These are phyloP conservation scores for Podarcis cretensis DNA, from an alignment of 2,113 vertebrate genomes.

Conservation along the genomic window DNA sequence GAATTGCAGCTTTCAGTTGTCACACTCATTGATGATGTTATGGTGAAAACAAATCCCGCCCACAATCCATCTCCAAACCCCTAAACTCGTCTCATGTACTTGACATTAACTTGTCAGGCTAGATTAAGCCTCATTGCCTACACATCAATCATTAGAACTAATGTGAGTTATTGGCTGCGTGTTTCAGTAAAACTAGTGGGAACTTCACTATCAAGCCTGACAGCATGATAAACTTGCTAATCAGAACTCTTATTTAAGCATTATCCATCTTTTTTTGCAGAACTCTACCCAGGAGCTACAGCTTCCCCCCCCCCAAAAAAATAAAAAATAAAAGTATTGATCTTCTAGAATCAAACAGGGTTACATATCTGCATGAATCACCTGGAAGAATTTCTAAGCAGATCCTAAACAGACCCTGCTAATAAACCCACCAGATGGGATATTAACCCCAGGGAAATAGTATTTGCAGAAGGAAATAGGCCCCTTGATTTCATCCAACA, in stretches of 20 bases:
- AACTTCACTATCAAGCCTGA: not conserved
- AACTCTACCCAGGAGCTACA: not conserved
- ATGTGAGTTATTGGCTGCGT: not conserved
- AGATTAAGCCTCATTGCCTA: not conserved
- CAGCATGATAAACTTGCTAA: not conserved
- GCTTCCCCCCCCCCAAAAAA: too few species aligned
- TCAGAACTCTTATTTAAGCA: not conserved
- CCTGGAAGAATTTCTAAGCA: not conserved
- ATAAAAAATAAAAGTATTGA: not conserved
- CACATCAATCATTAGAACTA: not conserved
- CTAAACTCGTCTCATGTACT: not conserved
- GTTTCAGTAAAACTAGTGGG: not conserved
- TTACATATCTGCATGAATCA: not conserved
- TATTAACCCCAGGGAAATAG: not conserved
- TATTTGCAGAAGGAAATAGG: not conserved
- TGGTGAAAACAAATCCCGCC: not conserved
- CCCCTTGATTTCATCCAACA: not conserved
- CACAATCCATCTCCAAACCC: not conserved
- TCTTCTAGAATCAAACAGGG: not conserved
- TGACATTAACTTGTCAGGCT: not conserved
- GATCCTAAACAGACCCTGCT: not conserved
- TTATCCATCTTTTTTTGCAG: too few species aligned
- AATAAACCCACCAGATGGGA: not conserved
- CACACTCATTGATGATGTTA: not conserved
- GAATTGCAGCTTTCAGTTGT: constrained; percentile 22